Conservation (phyloP, 2,888 invertebrate genomes). For the Cyrtodaria siliqua region DNA sequence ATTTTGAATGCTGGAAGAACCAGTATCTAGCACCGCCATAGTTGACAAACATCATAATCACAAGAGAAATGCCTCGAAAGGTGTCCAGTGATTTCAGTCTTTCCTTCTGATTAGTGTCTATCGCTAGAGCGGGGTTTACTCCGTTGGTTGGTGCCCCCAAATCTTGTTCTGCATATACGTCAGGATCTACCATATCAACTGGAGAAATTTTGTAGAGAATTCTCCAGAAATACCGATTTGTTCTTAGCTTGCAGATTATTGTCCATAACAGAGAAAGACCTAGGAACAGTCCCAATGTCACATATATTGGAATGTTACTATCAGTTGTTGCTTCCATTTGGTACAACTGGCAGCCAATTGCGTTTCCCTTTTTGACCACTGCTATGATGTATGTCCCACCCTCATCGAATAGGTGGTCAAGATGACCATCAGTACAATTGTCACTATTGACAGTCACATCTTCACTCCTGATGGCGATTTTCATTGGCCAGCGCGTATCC, state of each 20-base stretch:
- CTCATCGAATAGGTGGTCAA: constrained; percentile 29
- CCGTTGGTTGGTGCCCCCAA: constrained; percentile 74
- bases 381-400: constrained; percentile 39
- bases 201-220: constrained; percentile 24
- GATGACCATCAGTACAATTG: constrained; percentile 25
- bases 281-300: constrained; percentile 47
- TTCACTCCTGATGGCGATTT: constrained; percentile 41
- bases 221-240: constrained; percentile 20
- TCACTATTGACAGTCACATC: neutral
- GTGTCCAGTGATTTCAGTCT: constrained; percentile 84
- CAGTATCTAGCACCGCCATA: constrained; percentile 94
- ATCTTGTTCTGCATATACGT: constrained; percentile 69
- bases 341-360: constrained; percentile 24
- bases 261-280: constrained; percentile 50
- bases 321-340: constrained; percentile 26
- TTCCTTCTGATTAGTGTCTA: constrained; percentile 66
- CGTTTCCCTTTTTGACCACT: constrained; percentile 15
- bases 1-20: constrained; percentile 92
- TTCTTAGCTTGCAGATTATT: constrained; percentile 19
- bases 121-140: constrained; percentile 67
- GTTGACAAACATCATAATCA: constrained; percentile 95
- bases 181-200: constrained; percentile 32
- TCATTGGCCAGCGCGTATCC: constrained; percentile 75
- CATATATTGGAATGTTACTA: constrained; percentile 54
- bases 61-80: constrained; percentile 84